phyloP scores from a whole-genome alignment of 2,888 invertebrate species.

The Thelaira solivaga region DNA sequence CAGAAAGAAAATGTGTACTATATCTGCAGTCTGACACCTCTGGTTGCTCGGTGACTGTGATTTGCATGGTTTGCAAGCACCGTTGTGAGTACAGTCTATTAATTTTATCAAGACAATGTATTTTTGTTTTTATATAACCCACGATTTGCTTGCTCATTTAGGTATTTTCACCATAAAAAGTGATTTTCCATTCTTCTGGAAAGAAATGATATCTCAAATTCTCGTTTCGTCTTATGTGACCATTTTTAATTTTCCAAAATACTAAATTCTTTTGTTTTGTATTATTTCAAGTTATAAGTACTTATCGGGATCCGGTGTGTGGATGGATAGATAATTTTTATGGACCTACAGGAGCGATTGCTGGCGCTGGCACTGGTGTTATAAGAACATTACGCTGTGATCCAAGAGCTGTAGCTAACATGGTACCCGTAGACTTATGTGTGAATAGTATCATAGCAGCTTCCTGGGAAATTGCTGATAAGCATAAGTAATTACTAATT shows the following conservation, averaged over 20 bases:
- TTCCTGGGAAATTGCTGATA: conserved; percentile 84
- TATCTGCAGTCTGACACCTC: no score
- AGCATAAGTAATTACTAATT: conserved; percentile 68
- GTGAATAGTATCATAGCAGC: conserved; percentile 89
- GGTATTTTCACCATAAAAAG: no score
- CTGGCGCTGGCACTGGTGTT: conserved; percentile 87
- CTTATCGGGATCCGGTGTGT: conserved; percentile 85
- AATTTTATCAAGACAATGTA: no score
- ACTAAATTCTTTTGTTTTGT: neutral
- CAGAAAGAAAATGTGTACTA: no score
- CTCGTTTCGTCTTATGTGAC: no score
- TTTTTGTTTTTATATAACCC: no score
- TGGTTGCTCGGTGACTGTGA: no score
- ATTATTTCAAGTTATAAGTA: conserved; percentile 81
- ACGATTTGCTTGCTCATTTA: no score
- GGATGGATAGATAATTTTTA: conserved; percentile 96
- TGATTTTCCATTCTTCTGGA: no score
- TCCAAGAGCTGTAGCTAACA: conserved; percentile 83
- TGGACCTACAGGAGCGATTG: conserved; percentile 87
- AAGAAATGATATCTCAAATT: no score
- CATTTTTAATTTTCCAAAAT: neutral
- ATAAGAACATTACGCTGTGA: conserved; percentile 84
- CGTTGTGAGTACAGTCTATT: no score
- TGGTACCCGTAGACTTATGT: conserved; percentile 87
- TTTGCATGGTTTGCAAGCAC: no score